These are phyloP conservation scores for Montipora cactus DNA, from an alignment of 64 coral and sea anemone genomes.

Conservation along the genomic window DNA sequence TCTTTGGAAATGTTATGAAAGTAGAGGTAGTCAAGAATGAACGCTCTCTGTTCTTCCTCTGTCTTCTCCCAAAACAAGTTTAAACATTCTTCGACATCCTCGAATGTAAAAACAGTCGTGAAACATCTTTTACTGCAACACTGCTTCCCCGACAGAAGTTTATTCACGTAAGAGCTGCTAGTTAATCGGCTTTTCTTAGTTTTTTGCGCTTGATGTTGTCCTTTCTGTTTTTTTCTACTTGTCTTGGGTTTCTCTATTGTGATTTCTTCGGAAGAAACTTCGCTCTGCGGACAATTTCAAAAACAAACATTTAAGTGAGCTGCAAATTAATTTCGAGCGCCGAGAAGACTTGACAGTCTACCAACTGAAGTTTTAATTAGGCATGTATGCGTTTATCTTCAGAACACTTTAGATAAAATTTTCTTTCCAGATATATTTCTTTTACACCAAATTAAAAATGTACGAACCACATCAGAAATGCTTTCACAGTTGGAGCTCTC, in stretches of 20 bases:
- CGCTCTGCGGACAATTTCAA: too few species aligned
- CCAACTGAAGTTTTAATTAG: too few species aligned
- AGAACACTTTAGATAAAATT: not conserved
- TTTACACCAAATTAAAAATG: not conserved
- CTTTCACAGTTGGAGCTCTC: not conserved
- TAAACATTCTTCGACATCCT: not conserved
- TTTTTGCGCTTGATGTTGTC: not conserved
- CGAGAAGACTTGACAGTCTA: too few species aligned
- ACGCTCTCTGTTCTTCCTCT: not conserved
- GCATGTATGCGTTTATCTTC: not conserved
- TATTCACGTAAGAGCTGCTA: not conserved
- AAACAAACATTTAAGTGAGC: too few species aligned
- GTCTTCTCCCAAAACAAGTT: not conserved
- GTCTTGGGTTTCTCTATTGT: too few species aligned
- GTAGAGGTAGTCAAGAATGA: not conserved
- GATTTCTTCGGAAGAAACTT: too few species aligned
- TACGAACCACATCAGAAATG: not conserved
- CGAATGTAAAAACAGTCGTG: not conserved
- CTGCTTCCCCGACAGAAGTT: not conserved
- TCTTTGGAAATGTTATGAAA: not conserved
- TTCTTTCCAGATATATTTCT: not conserved
- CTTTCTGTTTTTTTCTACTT: not conserved
- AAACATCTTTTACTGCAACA: not conserved
- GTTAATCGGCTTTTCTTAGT: not conserved
- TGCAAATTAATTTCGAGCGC: too few species aligned